Base-by-base conservation (phyloP, 2,797 vertebrate species). In the Darevskia mixta region DNA sequence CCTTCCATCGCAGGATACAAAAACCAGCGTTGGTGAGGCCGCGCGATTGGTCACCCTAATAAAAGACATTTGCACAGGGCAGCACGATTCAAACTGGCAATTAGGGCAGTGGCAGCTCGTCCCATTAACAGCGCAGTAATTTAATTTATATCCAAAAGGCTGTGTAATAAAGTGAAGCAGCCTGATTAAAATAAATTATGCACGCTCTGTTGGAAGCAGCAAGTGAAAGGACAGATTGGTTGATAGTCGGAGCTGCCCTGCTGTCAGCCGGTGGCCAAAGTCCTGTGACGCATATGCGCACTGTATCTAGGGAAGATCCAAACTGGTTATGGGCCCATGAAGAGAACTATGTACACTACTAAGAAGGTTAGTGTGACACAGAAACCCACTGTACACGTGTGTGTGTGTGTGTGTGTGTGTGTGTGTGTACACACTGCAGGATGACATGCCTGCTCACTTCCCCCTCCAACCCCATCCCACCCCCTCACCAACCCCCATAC, bases 161-260 rank as follows among this genome's bases (percentile, higher is more conserved):
- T 78, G 73, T 13, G 35, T 82, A 88, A 88, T 69, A 43, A 88
- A 83, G 61, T 83, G 81, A 69, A 77, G 69, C 64, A 13, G 27
- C 20, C 71, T 55, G 80, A 83, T 78, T 87, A 82, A 87, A 83
- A 69, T 83, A 67, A 83, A 88, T 88, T 83, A 76, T 29, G 73
- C 18, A 25, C 20, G 38, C 32, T 83, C 72, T 15, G 0, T 75
- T 32, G 27, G 61, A 77, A n/a, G 32, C 23, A 3, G 55, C 41
- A 64, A 27, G 45, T 76, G 29, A 87, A 75, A 55, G 17, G 80
- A n/a, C 67, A 78, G 23, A 67, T 83, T 67, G 67, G 71, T 45
- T 29, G 32, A 67, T 69, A 11, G 38, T 67, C 27, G 49, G n/a
- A 20, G 3, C 18, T 76, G 29, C 3, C 8, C 32, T 15, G n/a